Evolutionary conservation across 2,888 invertebrate genomes (phyloP), one percentile per base, ranked within the genome.

Genomic region (Allygus modestus): DNA sequence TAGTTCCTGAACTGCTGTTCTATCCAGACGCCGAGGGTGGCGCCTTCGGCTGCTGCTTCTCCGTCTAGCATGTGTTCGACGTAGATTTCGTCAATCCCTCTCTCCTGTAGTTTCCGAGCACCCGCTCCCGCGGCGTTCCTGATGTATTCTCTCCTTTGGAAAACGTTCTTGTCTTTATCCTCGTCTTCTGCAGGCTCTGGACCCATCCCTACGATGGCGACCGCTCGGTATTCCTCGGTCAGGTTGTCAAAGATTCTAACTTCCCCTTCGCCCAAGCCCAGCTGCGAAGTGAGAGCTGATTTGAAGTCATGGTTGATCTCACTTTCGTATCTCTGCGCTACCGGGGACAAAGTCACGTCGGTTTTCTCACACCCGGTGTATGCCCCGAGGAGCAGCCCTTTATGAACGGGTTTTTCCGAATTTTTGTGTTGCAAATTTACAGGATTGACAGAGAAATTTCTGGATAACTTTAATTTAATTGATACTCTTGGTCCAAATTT

Each of bases 21-120:
- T 46, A 91, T 90, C 92, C 92, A 94, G 11, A 91, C 88, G 0
- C 91, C 89, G 82, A 95, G 90, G 23, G 89, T 87, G 54, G 93
- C 92, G 15, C 94, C 94, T 90, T 95, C 94, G 0, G 94, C 94
- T 26, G 94, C 92, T 61, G 94, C 93, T 90, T 94, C 93, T 0
- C 94, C 91, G 89, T 94, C 92, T 4, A 92, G 92, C 87, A 94
- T 92, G 58, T 91, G 90, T 88, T 95, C 95, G 0, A 95, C 90
- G n/a, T 89, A 88, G 58, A 95, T 92, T 61, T 92, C 89, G 87
- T 91, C 91, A 28, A 93, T 91, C 41, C 92, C 92, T 28, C 90
- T 90, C 26, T 90, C 89, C 85, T 92, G 90, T 85, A 93, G 88
- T 51, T 91, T 90, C 86, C 90, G 90, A 86, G 92, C 92, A 51